These are phyloP conservation scores for Probaryconus sp. DNA, from an alignment of 1,140 invertebrate species.

Conservation along the genomic window DNA sequence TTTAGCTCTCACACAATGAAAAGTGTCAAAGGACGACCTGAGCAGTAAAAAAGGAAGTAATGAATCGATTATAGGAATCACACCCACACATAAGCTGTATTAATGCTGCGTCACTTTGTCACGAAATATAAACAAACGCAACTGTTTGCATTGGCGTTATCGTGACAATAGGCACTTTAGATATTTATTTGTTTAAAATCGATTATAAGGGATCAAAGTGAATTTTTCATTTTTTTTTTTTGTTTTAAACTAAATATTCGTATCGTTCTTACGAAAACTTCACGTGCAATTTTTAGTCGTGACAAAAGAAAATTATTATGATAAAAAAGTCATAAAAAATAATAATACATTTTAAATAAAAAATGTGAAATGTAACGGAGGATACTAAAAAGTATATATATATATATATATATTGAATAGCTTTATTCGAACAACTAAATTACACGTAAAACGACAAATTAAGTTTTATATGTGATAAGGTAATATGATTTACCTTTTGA, in stretches of 20 bases:
- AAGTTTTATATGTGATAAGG: no score
- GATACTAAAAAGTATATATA: no score
- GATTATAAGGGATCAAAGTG: slow-evolving; percentile 12
- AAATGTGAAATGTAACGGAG: no score
- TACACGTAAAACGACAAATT: no score
- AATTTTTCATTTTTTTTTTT: slow-evolving; percentile 15
- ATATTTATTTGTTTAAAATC: slow-evolving; percentile 24
- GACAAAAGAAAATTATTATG: no score
- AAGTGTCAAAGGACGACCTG: slow-evolving; percentile 17
- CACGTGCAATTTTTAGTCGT: no score
- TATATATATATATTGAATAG: no score
- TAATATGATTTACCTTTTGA: slow-evolving; percentile 1
- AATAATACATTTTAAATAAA: no score
- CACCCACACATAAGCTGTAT: slow-evolving; percentile 36
- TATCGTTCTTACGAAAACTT: no score
- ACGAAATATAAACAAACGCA: slow-evolving; percentile 43
- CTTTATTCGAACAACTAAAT: no score
- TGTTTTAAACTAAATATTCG: slow-evolving; percentile 12
- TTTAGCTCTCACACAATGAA: no score
- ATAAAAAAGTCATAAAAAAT: no score
- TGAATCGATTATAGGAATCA: slow-evolving; percentile 41
- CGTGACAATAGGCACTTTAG: slow-evolving; percentile 21
- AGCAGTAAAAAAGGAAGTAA: slow-evolving; percentile 15
- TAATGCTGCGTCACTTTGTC: slow-evolving; percentile 35
- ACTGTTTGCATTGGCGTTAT: slow-evolving; percentile 19